These are phyloP conservation scores for Elephantulus edwardii DNA, from an alignment of 2,113 vertebrate genomes.

Conservation along the genomic window DNA sequence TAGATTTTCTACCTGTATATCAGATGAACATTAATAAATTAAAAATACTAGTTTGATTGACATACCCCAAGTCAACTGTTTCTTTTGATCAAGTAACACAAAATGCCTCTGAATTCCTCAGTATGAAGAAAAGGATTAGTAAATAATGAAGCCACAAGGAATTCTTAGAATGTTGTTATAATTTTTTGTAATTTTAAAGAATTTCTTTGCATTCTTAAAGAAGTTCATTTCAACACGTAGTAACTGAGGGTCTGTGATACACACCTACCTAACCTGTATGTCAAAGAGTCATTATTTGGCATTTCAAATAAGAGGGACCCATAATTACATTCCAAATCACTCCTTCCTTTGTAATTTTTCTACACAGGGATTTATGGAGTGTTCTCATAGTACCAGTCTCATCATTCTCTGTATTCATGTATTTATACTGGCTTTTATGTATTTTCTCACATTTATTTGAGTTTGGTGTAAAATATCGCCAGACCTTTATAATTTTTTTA, in stretches of 20 bases:
- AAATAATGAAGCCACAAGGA: background rate
- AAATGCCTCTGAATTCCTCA: background rate
- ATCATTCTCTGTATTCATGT: background rate
- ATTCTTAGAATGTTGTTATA: background rate
- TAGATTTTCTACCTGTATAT: background rate
- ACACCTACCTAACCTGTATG: background rate
- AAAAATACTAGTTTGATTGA: background rate
- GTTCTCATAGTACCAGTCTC: background rate
- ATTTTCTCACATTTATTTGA: background rate
- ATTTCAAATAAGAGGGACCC: background rate
- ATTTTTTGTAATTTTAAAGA: too few species aligned
- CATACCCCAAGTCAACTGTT: background rate
- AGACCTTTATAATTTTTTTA: background rate
- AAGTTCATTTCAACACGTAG: background rate
- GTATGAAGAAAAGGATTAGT: background rate
- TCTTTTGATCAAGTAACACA: background rate
- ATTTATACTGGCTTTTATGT: background rate
- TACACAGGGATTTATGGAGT: background rate
- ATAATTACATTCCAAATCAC: background rate
- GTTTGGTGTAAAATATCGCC: background rate
- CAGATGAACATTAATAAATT: background rate
- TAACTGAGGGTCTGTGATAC: background rate
- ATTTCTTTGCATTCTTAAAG: background rate
- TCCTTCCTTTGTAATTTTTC: background rate
- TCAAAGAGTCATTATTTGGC: background rate